Evolutionary conservation across 2,888 invertebrate genomes (phyloP).

Genomic region (Philereme vetulata): DNA sequence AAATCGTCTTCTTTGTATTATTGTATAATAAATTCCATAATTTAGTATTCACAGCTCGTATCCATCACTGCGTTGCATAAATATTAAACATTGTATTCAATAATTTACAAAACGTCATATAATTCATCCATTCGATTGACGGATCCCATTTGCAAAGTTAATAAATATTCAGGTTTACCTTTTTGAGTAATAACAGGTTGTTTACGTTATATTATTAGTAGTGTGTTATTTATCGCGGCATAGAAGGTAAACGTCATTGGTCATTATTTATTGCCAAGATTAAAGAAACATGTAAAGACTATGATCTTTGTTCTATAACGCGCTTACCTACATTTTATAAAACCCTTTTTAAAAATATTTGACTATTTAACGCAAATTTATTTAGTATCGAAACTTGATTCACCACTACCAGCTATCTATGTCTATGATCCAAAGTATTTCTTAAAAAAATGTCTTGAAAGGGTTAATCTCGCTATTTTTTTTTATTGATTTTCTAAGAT

Average conservation of each 20-base stretch:
- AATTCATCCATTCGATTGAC: constrained; percentile 37
- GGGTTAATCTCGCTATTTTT: too few species aligned
- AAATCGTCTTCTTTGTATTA: neutral
- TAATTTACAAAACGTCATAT: constrained; percentile 41
- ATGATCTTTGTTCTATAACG: too few species aligned
- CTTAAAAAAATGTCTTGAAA: too few species aligned
- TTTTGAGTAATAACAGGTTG: constrained; percentile 23
- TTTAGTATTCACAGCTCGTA: constrained; percentile 26
- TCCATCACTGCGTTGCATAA: constrained; percentile 32
- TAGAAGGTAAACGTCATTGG: constrained; percentile 13
- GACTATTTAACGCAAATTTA: too few species aligned
- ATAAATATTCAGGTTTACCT: constrained; percentile 36
- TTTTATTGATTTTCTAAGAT: too few species aligned
- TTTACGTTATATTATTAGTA: constrained; percentile 14
- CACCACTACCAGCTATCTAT: too few species aligned
- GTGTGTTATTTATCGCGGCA: constrained; percentile 11
- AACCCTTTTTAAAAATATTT: too few species aligned
- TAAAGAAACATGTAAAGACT: neutral
- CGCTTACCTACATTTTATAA: too few species aligned
- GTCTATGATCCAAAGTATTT: too few species aligned
- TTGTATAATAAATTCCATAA: neutral
- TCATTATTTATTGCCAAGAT: constrained; percentile 8
- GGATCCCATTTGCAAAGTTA: constrained; percentile 35
- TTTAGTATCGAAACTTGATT: too few species aligned
- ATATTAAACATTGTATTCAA: constrained; percentile 31